Evolutionary conservation across 2,113 vertebrate genomes (phyloP).

Genomic region (Centropristis striata): DNA sequence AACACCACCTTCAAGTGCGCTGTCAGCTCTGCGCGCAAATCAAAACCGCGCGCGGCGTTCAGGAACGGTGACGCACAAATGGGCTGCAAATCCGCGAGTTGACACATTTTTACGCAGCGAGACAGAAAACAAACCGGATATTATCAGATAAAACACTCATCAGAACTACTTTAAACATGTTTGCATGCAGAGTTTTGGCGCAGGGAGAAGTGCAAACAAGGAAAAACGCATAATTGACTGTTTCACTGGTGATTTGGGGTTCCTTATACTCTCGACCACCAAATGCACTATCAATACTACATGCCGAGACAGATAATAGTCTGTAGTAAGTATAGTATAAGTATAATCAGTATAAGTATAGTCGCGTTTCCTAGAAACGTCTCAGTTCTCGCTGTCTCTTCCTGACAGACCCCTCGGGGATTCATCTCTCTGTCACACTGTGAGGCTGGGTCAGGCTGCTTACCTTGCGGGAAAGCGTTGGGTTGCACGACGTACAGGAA

Average conservation of each 20-base stretch:
- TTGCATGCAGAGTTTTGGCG: neutral
- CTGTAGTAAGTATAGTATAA: too few relatives aligned
- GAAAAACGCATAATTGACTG: neutral
- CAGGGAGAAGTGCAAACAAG: neutral
- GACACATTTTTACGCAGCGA: neutral
- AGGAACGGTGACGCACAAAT: conserved; percentile 21
- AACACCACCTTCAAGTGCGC: conserved; percentile 6
- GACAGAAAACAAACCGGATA: neutral
- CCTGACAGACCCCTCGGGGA: neutral
- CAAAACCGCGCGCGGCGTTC: neutral
- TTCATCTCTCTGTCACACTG: neutral
- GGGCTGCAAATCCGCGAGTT: conserved; percentile 13
- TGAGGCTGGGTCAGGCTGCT: conserved; percentile 58
- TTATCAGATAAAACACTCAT: neutral
- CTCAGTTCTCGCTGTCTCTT: too few relatives aligned
- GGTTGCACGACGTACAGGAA: conserved; percentile 93
- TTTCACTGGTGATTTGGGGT: neutral
- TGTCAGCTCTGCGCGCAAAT: conserved; percentile 36
- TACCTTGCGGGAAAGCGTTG: conserved; percentile 93
- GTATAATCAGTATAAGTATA: too few relatives aligned
- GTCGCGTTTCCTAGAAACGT: neutral
- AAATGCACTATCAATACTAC: neutral
- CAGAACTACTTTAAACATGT: neutral
- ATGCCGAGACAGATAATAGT: neutral
- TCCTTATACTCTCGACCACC: neutral